Conservation (phyloP, 2,888 invertebrate species). For the Nasonovia ribisnigri region DNA sequence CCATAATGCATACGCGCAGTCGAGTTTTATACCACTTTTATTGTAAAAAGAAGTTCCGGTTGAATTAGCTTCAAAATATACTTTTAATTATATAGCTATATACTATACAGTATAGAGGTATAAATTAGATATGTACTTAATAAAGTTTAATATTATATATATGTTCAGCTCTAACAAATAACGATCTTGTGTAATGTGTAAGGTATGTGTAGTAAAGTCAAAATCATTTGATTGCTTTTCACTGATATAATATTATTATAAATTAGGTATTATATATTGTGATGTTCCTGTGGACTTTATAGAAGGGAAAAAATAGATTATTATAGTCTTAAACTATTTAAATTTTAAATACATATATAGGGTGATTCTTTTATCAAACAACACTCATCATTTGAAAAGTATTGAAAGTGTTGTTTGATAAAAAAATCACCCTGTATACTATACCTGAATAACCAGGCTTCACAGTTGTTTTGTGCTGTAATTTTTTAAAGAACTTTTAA, state of each 20-base stretch:
- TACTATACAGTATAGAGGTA: not conserved
- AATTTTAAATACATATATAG: not conserved
- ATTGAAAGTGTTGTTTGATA: too few relatives aligned
- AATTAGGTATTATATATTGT: not conserved
- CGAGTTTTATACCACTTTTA: not conserved
- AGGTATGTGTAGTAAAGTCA: not conserved
- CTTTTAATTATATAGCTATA: not conserved
- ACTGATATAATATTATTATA: not conserved
- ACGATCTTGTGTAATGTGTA: not conserved
- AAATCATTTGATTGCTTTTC: not conserved
- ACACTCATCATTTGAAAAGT: too few relatives aligned
- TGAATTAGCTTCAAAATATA: conserved; percentile 3
- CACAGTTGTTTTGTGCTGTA: too few relatives aligned
- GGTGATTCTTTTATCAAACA: too few relatives aligned
- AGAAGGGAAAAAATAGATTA: not conserved
- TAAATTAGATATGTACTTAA: not conserved
- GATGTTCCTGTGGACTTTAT: not conserved
- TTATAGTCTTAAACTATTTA: not conserved
- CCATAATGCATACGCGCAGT: not conserved
- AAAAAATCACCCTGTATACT: too few relatives aligned
- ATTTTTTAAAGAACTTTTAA: too few relatives aligned
- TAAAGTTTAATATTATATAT: not conserved
- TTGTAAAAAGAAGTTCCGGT: conserved; percentile 11
- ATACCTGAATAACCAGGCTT: too few relatives aligned
- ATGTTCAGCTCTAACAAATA: not conserved